A percentile compares a stretch with the other conserved stretches of the same genome.
These are phyloP conservation scores for Ptychadena robeensis DNA, from an alignment of 2,797 vertebrate species.

Conservation along the genomic window DNA sequence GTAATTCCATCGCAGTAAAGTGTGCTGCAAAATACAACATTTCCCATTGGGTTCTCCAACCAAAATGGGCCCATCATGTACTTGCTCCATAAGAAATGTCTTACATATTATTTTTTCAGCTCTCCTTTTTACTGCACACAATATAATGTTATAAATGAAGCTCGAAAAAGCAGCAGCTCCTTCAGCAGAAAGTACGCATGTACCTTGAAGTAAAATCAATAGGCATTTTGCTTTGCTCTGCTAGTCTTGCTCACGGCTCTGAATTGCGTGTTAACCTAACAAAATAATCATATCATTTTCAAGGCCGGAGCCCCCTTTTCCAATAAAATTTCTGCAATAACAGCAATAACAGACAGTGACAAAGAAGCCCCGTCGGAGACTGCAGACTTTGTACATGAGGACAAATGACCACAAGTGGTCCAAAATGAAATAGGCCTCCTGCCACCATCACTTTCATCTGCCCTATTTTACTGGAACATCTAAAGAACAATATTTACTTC, in stretches of 20 bases:
- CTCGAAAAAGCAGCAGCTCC: constrained; percentile 8
- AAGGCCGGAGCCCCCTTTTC: constrained; percentile 36
- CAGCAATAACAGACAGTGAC: constrained; percentile 51
- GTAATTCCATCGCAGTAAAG: too few species aligned
- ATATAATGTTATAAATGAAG: constrained; percentile 8
- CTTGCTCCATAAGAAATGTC: neutral
- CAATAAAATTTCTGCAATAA: constrained; percentile 36
- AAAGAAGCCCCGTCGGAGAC: constrained; percentile 20
- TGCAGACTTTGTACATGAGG: constrained; percentile 7
- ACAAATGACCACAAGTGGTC: constrained; percentile 10
- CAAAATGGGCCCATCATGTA: neutral
- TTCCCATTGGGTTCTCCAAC: too few species aligned
- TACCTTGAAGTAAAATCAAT: constrained; percentile 52
- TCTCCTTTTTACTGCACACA: constrained; percentile 12
- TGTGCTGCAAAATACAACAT: too few species aligned
- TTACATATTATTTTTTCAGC: neutral
- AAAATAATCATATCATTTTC: neutral
- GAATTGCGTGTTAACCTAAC: constrained; percentile 9
- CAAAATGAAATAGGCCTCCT: constrained; percentile 13
- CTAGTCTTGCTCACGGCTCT: constrained; percentile 39
- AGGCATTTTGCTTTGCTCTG: constrained; percentile 52
- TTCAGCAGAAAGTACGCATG: constrained; percentile 22
- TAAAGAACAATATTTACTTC: neutral
- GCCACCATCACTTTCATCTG: neutral
- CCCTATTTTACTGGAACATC: neutral